Conservation (phyloP, 2,113 vertebrate species). For the Dolichotis patagonum region DNA sequence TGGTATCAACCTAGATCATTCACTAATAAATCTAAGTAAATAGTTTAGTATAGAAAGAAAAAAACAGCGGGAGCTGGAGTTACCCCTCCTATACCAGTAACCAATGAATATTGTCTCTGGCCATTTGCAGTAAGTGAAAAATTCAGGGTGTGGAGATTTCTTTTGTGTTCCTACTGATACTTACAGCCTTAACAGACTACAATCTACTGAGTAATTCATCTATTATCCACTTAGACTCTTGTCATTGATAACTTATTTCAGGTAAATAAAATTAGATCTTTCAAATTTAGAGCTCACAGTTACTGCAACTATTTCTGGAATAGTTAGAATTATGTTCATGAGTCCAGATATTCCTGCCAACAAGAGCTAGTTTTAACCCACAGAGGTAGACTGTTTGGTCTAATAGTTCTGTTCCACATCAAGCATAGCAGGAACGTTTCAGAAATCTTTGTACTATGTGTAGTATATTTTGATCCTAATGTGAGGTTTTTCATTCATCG, state of each 20-base stretch:
- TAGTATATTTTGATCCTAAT: not conserved
- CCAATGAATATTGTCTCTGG: not conserved
- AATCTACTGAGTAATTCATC: not conserved
- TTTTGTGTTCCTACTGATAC: not conserved
- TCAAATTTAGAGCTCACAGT: not conserved
- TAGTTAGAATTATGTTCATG: slow-evolving; percentile 8
- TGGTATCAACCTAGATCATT: not conserved
- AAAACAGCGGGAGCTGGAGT: not conserved
- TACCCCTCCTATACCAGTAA: not conserved
- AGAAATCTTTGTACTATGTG: not conserved
- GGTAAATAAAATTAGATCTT: not conserved
- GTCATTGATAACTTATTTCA: not conserved
- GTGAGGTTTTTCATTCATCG: not conserved
- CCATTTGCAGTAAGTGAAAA: not conserved
- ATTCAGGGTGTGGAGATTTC: not conserved
- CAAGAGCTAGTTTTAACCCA: not conserved
- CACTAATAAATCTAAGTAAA: not conserved
- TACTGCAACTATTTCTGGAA: not conserved
- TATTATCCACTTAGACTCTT: not conserved
- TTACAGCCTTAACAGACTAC: not conserved
- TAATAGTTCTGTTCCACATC: not conserved
- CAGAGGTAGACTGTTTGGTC: not conserved
- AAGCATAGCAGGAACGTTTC: not conserved
- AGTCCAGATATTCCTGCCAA: slow-evolving; percentile 35
- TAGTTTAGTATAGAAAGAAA: not conserved